Evolutionary conservation across 2,797 vertebrate genomes (phyloP).

Genomic region (Premnoplex brunnescens): DNA sequence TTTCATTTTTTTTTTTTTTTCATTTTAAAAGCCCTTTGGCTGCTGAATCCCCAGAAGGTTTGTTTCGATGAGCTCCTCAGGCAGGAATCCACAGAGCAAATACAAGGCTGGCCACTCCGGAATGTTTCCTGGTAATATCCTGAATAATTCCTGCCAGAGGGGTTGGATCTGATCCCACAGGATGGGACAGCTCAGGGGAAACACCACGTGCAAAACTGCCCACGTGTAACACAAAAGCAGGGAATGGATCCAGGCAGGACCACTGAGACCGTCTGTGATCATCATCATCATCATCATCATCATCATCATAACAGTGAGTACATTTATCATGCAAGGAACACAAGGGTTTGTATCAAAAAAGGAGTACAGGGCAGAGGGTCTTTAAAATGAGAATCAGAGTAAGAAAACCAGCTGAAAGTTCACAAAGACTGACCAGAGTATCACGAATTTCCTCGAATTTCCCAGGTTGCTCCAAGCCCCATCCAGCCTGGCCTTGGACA

Average conservation of each 20-base stretch:
- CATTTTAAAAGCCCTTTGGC: background rate
- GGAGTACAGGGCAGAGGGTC: background rate
- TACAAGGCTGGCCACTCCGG: background rate
- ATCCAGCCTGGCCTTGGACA: fast-evolving
- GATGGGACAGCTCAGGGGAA: background rate
- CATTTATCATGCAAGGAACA: background rate
- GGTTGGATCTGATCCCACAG: background rate
- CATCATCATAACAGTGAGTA: too few relatives aligned
- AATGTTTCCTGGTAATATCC: background rate
- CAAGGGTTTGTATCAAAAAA: fast-evolving
- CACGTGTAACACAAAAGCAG: background rate
- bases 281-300: too few relatives aligned
- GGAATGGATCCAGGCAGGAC: background rate
- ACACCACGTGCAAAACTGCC: background rate
- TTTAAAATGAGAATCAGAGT: fast-evolving
- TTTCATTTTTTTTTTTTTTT: background rate
- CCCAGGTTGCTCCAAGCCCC: fast-evolving
- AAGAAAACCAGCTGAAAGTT: background rate
- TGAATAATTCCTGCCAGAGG: background rate
- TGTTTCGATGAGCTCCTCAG: background rate
- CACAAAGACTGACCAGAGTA: background rate
- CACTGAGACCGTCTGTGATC: background rate
- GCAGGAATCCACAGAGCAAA: background rate
- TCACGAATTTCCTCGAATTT: background rate
- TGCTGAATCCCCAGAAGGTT: background rate